phyloP scores from a whole-genome alignment of 2,797 vertebrate genomes.

The Urosaurus nigricauda region DNA sequence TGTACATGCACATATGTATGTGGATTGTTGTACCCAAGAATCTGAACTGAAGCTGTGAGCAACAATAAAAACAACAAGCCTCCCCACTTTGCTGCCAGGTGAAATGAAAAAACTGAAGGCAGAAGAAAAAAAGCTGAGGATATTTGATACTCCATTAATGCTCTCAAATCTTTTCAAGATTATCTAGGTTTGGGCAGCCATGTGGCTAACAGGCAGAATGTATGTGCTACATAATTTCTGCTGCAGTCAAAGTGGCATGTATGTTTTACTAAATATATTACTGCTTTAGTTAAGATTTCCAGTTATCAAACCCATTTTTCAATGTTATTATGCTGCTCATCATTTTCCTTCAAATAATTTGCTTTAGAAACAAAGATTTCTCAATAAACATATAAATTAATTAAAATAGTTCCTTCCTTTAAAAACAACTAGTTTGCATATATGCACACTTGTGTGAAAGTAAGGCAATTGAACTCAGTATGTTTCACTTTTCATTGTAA shows the following conservation, averaged over 20 bases:
- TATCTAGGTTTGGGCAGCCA: not conserved
- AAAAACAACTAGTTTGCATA: not conserved
- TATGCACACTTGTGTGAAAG: not conserved
- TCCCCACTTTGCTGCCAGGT: not conserved
- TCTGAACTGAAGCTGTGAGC: not conserved
- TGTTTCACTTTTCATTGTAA: not conserved
- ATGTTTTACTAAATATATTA: not conserved
- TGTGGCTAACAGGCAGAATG: slow-evolving; percentile 8
- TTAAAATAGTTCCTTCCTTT: not conserved
- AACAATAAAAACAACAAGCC: not conserved
- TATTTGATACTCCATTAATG: not conserved
- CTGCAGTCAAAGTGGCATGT: not conserved
- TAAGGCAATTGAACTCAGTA: not conserved
- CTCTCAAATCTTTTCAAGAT: not conserved
- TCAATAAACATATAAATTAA: too few relatives aligned
- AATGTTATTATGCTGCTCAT: not conserved
- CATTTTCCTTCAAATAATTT: slow-evolving; percentile 7
- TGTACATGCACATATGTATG: not conserved
- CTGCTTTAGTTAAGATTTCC: slow-evolving; percentile 1
- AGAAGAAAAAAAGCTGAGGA: not conserved
- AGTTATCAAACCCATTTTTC: not conserved
- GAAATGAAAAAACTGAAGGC: not conserved
- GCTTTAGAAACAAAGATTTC: not conserved
- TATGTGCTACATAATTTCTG: slow-evolving; percentile 19
- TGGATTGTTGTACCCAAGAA: not conserved